Base-by-base conservation (phyloP, 2,113 vertebrate species). In the Limnothrissa miodon region DNA sequence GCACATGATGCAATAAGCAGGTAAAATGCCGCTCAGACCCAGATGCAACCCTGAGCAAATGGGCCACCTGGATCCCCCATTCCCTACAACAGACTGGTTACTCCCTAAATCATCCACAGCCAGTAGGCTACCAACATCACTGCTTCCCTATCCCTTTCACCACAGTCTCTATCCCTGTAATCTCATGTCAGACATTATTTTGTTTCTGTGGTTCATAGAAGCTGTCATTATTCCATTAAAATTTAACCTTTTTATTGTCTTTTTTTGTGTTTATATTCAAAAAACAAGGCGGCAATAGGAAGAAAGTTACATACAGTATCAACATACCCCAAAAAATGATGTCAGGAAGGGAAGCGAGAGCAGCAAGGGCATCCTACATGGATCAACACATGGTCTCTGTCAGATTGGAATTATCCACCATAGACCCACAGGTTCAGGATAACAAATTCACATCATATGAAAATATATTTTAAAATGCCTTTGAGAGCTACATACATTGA, bases 1-100 rank as follows among this genome's bases (percentile, higher is more conserved):
- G 91, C 87, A 86, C 90, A 93, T 86, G 85, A 92, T 84, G 89
- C 92, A 91, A 91, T 89, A 91, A 94, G 92, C 92, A 92, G 89
- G 87, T 91, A 92, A 87, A 91, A 91, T 81, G 85, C 90, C 84
- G 91, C 89, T 36, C 89, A 88, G 87, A 88, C 82, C 86, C 89
- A 66, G 29, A 15, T 74, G 66, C 66, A 74, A 74, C 29, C 29
- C 29, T 74, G 81, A 82, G 39, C 23, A 78, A 82, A 80, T 85
- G 83, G 21, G 78, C 42, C 33, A 62, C n/a, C 33, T 74, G 29
- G 3, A 13, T 10, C 81, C 66, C 45, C 79, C 79, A 19, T 46
- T 56, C 23, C 56, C 25, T 21, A 45, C 13, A 53, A 45, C 29
- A 59, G 44, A 83, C 25, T 44, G 59, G 36, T 46, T 39, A 59